Conservation (phyloP, 2,888 invertebrate species). For the Amphipoea lucens region DNA sequence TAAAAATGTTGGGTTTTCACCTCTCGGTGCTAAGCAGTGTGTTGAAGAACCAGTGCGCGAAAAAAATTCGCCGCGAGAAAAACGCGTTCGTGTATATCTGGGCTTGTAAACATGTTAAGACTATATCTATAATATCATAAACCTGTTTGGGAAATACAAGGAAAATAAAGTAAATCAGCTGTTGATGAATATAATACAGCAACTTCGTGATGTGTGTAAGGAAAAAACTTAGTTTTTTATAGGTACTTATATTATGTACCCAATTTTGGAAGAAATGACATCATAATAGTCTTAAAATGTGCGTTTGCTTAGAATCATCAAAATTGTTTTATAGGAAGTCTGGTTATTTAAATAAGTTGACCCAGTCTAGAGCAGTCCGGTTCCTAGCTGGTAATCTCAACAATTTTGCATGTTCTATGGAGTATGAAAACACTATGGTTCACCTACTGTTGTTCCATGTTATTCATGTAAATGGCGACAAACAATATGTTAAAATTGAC, state of each 20-base stretch:
- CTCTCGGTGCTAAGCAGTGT: too few species aligned
- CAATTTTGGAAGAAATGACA: constrained; percentile 7
- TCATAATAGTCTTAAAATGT: not conserved
- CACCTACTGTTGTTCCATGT: not conserved
- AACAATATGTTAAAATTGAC: constrained; percentile 9
- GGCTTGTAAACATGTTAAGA: not conserved
- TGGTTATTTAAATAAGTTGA: constrained; percentile 6
- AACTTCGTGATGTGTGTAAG: not conserved
- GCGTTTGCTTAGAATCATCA: not conserved
- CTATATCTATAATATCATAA: not conserved
- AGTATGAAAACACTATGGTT: not conserved
- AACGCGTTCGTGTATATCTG: not conserved
- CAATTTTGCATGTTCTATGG: not conserved
- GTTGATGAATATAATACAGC: constrained; percentile 9
- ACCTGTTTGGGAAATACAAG: constrained; percentile 11
- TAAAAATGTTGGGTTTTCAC: not conserved
- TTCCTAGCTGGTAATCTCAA: not conserved
- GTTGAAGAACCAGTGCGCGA: too few species aligned
- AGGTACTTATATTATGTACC: not conserved
- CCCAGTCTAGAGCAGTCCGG: not conserved
- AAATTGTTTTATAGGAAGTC: constrained; percentile 5
- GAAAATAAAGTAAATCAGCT: constrained; percentile 35
- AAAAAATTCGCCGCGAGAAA: too few species aligned
- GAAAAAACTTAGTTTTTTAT: constrained; percentile 17
- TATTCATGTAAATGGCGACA: not conserved